These are phyloP conservation scores for Myotis brandtii DNA, from an alignment of 2,113 vertebrate genomes.

Conservation along the genomic window DNA sequence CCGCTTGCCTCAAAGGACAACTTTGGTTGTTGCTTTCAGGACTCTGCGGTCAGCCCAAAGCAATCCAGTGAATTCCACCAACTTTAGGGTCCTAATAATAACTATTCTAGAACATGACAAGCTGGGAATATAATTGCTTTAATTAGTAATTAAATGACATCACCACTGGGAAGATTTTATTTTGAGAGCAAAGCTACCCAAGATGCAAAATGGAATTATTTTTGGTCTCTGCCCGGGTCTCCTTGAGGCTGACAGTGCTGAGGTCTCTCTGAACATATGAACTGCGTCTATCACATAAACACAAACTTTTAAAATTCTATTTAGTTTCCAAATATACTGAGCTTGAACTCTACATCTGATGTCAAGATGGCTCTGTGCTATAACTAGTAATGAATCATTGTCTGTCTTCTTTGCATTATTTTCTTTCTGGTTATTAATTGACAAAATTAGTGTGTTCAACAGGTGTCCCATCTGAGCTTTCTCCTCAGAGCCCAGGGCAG, in stretches of 20 bases:
- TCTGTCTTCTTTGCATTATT: background rate
- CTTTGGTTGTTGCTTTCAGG: background rate
- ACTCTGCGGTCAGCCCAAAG: background rate
- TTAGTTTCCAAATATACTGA: background rate
- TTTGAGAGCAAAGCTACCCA: constrained; percentile 34
- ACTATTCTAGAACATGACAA: background rate
- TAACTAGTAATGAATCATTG: background rate
- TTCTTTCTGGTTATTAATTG: background rate
- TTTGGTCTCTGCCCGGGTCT: background rate
- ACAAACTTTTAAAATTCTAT: background rate
- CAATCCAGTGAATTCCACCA: background rate
- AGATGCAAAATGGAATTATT: constrained; percentile 41
- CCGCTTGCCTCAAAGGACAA: background rate
- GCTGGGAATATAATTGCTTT: constrained; percentile 51
- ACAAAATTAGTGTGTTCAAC: background rate
- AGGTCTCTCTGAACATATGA: background rate
- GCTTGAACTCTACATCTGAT: background rate
- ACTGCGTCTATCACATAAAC: background rate
- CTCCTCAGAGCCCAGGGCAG: background rate
- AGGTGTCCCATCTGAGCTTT: background rate
- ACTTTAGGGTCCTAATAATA: background rate
- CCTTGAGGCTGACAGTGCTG: background rate
- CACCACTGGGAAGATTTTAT: constrained; percentile 63
- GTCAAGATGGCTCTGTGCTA: background rate
- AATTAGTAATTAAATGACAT: constrained; percentile 72